phyloP scores from a whole-genome alignment of 2,113 vertebrate species.

The Triplophysa rosa region DNA sequence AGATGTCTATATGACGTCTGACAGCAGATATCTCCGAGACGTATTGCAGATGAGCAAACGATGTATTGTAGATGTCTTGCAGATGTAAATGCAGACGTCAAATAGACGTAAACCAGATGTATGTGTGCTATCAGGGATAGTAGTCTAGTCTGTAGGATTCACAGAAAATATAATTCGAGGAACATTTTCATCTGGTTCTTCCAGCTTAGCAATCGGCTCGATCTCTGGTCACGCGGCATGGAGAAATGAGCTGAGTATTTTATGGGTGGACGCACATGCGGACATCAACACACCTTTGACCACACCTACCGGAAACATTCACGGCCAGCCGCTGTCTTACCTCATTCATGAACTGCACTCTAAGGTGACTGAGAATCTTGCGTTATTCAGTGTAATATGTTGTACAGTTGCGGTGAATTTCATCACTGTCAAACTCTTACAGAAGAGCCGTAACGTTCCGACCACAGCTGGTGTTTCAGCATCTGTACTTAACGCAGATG shows the following conservation, averaged over 20 bases:
- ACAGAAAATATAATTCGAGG: too few relatives aligned
- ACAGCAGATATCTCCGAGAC: too few relatives aligned
- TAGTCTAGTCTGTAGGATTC: too few relatives aligned
- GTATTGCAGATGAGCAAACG: too few relatives aligned
- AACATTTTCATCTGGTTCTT: not conserved
- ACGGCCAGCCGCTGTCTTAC: constrained; percentile 74
- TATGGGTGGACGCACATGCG: constrained; percentile 80
- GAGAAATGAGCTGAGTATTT: constrained; percentile 63
- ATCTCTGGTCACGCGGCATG: constrained; percentile 71
- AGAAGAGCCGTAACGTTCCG: not conserved
- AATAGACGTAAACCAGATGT: too few relatives aligned
- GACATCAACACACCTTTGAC: constrained; percentile 79
- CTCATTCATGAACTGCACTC: constrained; percentile 69
- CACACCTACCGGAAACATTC: constrained; percentile 72
- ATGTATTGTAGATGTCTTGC: too few relatives aligned
- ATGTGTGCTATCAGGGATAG: too few relatives aligned
- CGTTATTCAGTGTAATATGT: constrained; percentile 19
- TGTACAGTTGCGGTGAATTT: not conserved
- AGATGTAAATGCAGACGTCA: too few relatives aligned
- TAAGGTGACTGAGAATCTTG: constrained; percentile 38
- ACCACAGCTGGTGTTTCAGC: not conserved
- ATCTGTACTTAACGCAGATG: not conserved
- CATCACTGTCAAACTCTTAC: not conserved
- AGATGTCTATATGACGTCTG: too few relatives aligned
- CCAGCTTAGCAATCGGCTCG: constrained; percentile 76